Evolutionary conservation across 2,797 vertebrate genomes (phyloP).

Genomic region (Malacoctenus gilli): DNA sequence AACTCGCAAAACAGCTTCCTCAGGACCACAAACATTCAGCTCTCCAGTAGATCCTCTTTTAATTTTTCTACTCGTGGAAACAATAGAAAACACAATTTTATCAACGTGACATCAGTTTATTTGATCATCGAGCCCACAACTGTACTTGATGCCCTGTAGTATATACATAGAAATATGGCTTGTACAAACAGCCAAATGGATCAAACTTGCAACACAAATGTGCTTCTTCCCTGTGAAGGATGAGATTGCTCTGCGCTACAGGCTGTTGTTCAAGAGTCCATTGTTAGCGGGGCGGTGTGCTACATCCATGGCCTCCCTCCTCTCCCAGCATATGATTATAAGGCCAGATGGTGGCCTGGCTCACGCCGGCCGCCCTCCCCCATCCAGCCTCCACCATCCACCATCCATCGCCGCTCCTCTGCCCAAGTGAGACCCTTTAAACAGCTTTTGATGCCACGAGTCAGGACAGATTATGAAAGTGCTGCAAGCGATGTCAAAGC

Average conservation of each 20-base stretch:
- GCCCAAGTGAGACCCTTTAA: conserved; percentile 46
- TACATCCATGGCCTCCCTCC: too few species aligned
- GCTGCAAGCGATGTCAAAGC: too few species aligned
- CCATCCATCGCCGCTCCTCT: conserved; percentile 47
- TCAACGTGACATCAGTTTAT: too few species aligned
- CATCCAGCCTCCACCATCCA: conserved; percentile 52
- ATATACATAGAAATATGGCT: too few species aligned
- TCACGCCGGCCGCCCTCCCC: conserved; percentile 61
- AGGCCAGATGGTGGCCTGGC: conserved; percentile 71
- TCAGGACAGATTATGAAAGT: too few species aligned
- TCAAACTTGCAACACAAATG: too few species aligned
- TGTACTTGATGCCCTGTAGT: too few species aligned
- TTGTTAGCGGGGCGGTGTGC: conserved; percentile 36
- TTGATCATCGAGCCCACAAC: too few species aligned
- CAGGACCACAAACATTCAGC: not conserved
- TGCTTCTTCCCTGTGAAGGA: not conserved
- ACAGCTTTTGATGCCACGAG: conserved; percentile 45
- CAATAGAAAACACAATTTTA: not conserved
- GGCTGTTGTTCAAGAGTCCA: conserved; percentile 7
- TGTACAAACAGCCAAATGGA: too few species aligned
- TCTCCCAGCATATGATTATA: conserved; percentile 66
- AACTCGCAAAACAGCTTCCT: conserved; percentile 36
- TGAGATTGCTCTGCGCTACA: not conserved
- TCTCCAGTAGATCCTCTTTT: not conserved
- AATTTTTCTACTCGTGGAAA: not conserved